Base-by-base conservation (phyloP, 1,140 invertebrate species). In the Idris sp. region DNA sequence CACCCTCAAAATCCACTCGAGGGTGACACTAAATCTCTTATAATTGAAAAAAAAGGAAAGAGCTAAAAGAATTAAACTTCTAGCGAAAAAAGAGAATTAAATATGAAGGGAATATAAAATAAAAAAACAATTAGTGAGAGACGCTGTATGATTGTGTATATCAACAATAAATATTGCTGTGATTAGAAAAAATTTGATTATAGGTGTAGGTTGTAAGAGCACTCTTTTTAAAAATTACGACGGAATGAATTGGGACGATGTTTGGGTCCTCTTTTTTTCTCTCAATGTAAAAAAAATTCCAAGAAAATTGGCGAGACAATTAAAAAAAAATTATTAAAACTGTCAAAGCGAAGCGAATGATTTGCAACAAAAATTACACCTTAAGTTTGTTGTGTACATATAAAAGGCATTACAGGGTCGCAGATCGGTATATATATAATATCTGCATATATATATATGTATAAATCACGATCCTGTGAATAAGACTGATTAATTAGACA, bases 101-200 rank as follows among this genome's bases (percentile, higher is more conserved):
- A n/a, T n/a, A n/a, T n/a, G n/a, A n/a, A n/a, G n/a, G n/a, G n/a
- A n/a, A n/a, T n/a, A n/a, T n/a, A n/a, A n/a, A n/a, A n/a, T n/a
- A n/a, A n/a, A n/a, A n/a, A n/a, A 83, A 82, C 65, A 83, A 75
- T 83, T 85, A 83, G 82, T 83, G 81, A 85, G 80, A 85, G 81
- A 86, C 58, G 79, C 80, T 84, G 84, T 86, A 86, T 84, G 85
- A 86, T 86, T 83, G 83, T 87, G 83, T 87, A 86, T 87, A 87
- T 87, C 84, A 87, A 87, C 86, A 87, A 87, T 87, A 87, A 87
- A 86, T 86, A 85, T 87, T 86, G 85, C 86, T 87, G 86, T 87
- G 85, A 87, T 87, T 87, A 87, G 85, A 87, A 83, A n/a, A n/a
- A n/a, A n/a, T n/a, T 85, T 82, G 84, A 84, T 85, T 86, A 83